These are phyloP conservation scores for Leptura quadrifasciata DNA, from an alignment of 2,888 invertebrate genomes.

Conservation along the genomic window DNA sequence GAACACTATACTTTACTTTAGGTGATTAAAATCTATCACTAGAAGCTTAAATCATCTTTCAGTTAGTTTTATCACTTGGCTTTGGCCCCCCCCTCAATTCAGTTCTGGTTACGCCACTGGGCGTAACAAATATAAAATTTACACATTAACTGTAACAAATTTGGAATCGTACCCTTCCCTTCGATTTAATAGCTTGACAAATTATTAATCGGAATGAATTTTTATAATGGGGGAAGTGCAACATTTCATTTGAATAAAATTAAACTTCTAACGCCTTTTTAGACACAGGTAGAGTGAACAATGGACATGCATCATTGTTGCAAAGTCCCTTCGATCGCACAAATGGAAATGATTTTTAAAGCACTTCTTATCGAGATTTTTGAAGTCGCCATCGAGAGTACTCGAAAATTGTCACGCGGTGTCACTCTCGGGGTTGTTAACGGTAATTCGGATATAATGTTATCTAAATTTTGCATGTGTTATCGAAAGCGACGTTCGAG, in stretches of 20 bases:
- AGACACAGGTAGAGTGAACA: slow-evolving; percentile 16
- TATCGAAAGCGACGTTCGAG: neutral
- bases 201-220: slow-evolving; percentile 15
- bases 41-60: no score
- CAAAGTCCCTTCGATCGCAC: slow-evolving; percentile 36
- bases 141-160: slow-evolving; percentile 17
- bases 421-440: slow-evolving; percentile 62
- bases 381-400: slow-evolving; percentile 70
- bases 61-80: no score
- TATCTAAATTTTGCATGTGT: slow-evolving; percentile 62
- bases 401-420: slow-evolving; percentile 68
- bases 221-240: slow-evolving; percentile 8
- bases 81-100: no score
- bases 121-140: slow-evolving; percentile 13
- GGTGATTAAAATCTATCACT: no score
- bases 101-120: no score
- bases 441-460: slow-evolving; percentile 66
- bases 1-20: no score
- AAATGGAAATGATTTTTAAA: slow-evolving; percentile 51
- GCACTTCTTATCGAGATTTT: slow-evolving; percentile 69
- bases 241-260: slow-evolving; percentile 28
- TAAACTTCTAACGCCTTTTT: slow-evolving; percentile 18
- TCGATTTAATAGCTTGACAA: neutral
- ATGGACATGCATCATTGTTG: neutral
- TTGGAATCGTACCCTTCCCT: slow-evolving; percentile 30